Evolutionary conservation across 2,888 invertebrate genomes (phyloP).

Genomic region (Gryllus longicercus): DNA sequence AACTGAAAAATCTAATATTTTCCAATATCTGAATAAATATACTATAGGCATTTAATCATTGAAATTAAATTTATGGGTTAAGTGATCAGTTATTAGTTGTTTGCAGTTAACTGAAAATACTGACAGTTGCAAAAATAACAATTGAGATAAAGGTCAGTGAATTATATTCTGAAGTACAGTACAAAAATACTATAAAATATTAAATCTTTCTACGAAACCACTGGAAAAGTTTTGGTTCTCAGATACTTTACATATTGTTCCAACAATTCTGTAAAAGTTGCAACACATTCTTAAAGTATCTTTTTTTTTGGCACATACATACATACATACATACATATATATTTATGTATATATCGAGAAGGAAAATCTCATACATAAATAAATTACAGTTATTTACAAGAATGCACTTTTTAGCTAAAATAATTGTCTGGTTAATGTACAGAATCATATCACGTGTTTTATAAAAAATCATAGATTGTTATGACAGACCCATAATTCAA

Average conservation of each 20-base stretch:
- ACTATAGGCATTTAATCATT: too few relatives aligned
- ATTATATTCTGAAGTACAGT: not conserved
- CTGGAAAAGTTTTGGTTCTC: not conserved
- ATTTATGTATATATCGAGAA: not conserved
- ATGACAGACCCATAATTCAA: slow-evolving; percentile 11
- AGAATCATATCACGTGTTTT: not conserved
- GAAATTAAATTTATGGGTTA: too few relatives aligned
- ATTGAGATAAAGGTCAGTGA: too few relatives aligned
- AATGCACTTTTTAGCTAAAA: slow-evolving; percentile 3
- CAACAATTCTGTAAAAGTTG: slow-evolving; percentile 3
- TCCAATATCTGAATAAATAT: too few relatives aligned
- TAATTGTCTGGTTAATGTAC: slow-evolving; percentile 10
- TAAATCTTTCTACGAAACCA: not conserved
- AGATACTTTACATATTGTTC: not conserved
- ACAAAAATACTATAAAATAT: not conserved
- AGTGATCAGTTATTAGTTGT: too few relatives aligned
- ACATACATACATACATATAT: too few relatives aligned
- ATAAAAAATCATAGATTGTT: not conserved
- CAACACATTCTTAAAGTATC: not conserved
- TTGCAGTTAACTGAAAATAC: too few relatives aligned
- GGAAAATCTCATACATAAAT: not conserved
- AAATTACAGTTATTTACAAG: slow-evolving; percentile 17
- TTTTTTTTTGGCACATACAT: not conserved
- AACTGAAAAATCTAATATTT: too few relatives aligned
- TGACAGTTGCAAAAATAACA: too few relatives aligned